phyloP scores from a whole-genome alignment of 2,888 invertebrate species.

The Drosophila mettleri region DNA sequence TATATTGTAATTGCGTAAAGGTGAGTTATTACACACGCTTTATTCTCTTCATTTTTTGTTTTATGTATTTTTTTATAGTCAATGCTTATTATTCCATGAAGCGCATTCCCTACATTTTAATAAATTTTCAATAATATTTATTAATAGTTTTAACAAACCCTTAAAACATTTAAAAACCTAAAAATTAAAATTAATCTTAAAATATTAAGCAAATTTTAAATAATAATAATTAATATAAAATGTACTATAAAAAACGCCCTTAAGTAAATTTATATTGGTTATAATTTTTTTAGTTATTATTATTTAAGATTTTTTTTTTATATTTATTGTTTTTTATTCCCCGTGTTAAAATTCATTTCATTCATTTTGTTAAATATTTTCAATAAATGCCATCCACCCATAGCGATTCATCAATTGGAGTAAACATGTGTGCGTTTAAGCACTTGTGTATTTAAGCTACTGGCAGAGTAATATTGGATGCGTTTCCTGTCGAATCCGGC shows the following conservation, averaged over 20 bases:
- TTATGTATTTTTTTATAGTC: neutral
- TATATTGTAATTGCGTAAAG: conserved; percentile 3
- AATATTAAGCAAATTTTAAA: neutral
- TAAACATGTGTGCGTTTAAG: neutral
- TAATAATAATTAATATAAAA: neutral
- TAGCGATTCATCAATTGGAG: neutral
- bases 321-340: no score
- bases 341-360: neutral
- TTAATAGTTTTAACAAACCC: no score
- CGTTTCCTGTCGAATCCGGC: neutral
- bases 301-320: neutral
- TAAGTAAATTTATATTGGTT: no score
- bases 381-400: neutral
- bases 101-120: neutral
- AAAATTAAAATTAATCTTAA: neutral
- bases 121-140: no score
- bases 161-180: no score
- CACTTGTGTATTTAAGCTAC: conserved; percentile 3
- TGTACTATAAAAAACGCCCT: no score
- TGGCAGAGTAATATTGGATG: neutral
- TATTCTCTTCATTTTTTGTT: neutral
- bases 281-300: neutral
- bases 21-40: neutral
- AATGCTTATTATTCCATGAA: neutral
- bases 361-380: conserved; percentile 1